Base-by-base conservation (phyloP, 1,140 invertebrate genomes). In the Anoplophora glabripennis region DNA sequence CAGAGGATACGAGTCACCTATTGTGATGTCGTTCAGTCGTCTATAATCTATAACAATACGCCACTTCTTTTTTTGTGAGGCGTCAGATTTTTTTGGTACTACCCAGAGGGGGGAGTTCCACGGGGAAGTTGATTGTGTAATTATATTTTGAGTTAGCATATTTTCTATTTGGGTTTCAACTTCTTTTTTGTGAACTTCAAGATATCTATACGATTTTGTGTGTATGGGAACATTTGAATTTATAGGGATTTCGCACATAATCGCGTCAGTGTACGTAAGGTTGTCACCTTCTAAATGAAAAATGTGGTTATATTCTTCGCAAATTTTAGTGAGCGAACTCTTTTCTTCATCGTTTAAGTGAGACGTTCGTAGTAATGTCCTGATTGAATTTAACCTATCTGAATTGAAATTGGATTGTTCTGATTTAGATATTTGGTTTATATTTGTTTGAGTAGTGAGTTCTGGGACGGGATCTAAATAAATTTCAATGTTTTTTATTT, bases 1-100 rank as follows among this genome's bases (percentile, higher is more conserved):
- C 7, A 85, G 56, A 1, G 81, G 82, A 67, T 75, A 83, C 33
- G 21, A 47, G 48, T 76, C 73, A 15, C 53, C 60, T 8, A 75
- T 63, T 1, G 75, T 76, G 14, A 66, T 54, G 4, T 72, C 57
- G 59, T 77, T 78, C 14, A 76, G 51, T 64, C 66, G 65, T 35
- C 71, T 47, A 52, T 68, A 77, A 61, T 77, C 72, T 11, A 76
- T 66, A 2, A 74, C 71, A 10, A 76, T 34, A 46, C 74, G 47
- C 69, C 72, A 76, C 63, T 69, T 75, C 28, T 36, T 59, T 61
- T 70, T 61, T 15, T 64, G 66, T 14, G 56, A 57, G 2, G 63
- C 47, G 33, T 72, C 70, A 7, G 35, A 28, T 21, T 70, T 74
- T 45, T 74, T 72, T 52, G 66, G 68, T 14, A 67, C 61, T 44